Evolutionary conservation across 2,888 invertebrate species (phyloP).

Genomic region (Monopis laevigella): DNA sequence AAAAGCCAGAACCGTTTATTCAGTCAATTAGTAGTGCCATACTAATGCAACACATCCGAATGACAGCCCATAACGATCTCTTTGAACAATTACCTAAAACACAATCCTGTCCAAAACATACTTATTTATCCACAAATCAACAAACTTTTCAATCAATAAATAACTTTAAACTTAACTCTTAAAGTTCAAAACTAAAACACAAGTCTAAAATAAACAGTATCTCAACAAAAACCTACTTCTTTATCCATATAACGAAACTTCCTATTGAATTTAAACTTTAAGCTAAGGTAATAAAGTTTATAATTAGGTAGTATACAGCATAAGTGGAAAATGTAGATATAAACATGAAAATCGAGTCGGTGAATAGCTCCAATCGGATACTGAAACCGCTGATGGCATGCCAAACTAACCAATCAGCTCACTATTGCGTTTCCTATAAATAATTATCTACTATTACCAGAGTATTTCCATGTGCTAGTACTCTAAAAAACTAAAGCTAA

Average conservation of each 20-base stretch:
- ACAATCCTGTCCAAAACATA: too few species aligned
- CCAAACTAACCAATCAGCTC: constrained; percentile 6
- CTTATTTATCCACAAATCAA: too few species aligned
- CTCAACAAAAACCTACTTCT: too few species aligned
- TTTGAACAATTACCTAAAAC: constrained; percentile 11
- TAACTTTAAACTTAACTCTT: too few species aligned
- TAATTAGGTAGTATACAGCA: too few species aligned
- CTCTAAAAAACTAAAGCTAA: too few species aligned
- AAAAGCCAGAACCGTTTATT: constrained; percentile 3
- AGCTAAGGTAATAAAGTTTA: not conserved
- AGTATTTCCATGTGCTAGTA: too few species aligned
- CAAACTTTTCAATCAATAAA: not conserved
- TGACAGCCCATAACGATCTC: constrained; percentile 8
- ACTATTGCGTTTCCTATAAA: not conserved
- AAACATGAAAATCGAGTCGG: constrained; percentile 7
- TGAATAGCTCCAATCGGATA: constrained; percentile 10
- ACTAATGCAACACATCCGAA: constrained; percentile 2
- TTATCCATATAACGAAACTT: too few species aligned
- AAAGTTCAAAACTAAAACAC: too few species aligned
- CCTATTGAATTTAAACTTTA: too few species aligned
- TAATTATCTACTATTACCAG: not conserved
- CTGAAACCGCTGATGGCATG: constrained; percentile 5
- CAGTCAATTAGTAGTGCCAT: constrained; percentile 6
- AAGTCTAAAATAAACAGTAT: too few species aligned
- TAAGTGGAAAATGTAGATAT: not conserved